Base-by-base conservation (phyloP, 1,140 invertebrate species). In the fruit fly (Drosophila melanogaster) region DNA sequence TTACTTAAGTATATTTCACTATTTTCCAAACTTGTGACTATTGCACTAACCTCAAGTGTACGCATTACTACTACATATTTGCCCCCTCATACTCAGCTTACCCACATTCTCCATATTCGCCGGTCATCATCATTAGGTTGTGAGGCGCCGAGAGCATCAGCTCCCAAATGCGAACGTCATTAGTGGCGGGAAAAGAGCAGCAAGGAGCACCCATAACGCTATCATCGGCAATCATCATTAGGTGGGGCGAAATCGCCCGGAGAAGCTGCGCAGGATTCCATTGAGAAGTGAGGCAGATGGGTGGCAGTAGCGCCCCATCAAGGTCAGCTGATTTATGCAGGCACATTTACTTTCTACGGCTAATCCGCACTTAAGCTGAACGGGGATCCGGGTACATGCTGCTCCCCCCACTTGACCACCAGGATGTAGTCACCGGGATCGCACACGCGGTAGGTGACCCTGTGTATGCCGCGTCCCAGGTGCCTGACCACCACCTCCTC, bases 401-500 rank as follows among this genome's bases (percentile, higher is more conserved):
- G 95, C 60, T 98, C 97, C 37, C 97, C 97, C 96, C 97, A 98
- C 92, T 97, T 98, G 26, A 97, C 95, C 50, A 97, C 95, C 17
- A 98, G 93, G 70, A 97, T 94, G 92, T 98, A 97, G 77, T 97
- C 96, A 15, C 97, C 97, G 69, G 95, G 93, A 78, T 98, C 97
- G 76, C 96, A 94, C 10, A 96, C 95, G 59, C 95, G 83, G 70
- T 96, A 95, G 65, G 94, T 95, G 7, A 96, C 95, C 77, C 95
- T 94, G 92, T 97, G 98, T 66, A 96, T 94, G 80, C 97, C 96
- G 19, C 95, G 94, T 6, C 97, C 97, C 70, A 95, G 92, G 91
- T 98, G 97, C 90, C 97, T 97, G 53, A 98, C 95, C 69, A 94
- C 95, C 12, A 98, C 95, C 92, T 98, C 97, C 57, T 98, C 97